A percentile compares a stretch with the other conserved stretches of the same genome.
phyloP scores from a whole-genome alignment of 1,140 invertebrate species.

The fruit fly (Drosophila melanogaster) region DNA sequence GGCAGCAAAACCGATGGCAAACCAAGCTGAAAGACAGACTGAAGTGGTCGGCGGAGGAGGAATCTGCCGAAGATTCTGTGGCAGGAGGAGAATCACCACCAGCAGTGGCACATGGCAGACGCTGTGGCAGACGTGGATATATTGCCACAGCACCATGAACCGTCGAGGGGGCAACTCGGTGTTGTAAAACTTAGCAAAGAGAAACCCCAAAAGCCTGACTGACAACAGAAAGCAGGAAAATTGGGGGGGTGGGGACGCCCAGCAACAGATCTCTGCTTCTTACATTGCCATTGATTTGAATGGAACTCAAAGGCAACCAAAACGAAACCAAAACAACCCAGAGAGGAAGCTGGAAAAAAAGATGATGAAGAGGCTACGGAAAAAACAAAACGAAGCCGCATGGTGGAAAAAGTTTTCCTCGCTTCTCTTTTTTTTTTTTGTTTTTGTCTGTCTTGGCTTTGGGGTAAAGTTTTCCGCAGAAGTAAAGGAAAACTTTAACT shows the following conservation, averaged over 20 bases:
- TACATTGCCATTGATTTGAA: constrained; percentile 25
- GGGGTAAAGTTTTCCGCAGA: constrained; percentile 28
- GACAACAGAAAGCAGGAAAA: constrained; percentile 18
- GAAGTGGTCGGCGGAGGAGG: background rate
- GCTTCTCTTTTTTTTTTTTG: background rate
- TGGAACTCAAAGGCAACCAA: constrained; percentile 28
- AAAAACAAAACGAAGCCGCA: constrained; percentile 36
- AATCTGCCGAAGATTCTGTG: constrained; percentile 12
- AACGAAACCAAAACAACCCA: constrained; percentile 13
- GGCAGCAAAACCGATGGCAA: constrained; percentile 43
- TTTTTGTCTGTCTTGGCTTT: constrained; percentile 23
- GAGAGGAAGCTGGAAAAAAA: constrained; percentile 13
- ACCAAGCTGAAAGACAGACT: constrained; percentile 39
- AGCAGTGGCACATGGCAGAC: constrained; percentile 58
- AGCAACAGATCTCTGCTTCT: constrained; percentile 32
- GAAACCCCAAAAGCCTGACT: constrained; percentile 50
- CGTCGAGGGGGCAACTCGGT: background rate
- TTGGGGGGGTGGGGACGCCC: background rate
- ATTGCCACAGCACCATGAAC: constrained; percentile 44
- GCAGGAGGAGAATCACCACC: constrained; percentile 12
- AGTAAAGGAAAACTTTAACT: constrained; percentile 33
- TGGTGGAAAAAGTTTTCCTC: constrained; percentile 37
- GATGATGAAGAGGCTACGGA: constrained; percentile 18
- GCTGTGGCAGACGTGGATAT: constrained; percentile 77
- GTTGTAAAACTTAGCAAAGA: constrained; percentile 29